Evolutionary conservation across 2,888 invertebrate species (phyloP).

Genomic region (Amiota minor): DNA sequence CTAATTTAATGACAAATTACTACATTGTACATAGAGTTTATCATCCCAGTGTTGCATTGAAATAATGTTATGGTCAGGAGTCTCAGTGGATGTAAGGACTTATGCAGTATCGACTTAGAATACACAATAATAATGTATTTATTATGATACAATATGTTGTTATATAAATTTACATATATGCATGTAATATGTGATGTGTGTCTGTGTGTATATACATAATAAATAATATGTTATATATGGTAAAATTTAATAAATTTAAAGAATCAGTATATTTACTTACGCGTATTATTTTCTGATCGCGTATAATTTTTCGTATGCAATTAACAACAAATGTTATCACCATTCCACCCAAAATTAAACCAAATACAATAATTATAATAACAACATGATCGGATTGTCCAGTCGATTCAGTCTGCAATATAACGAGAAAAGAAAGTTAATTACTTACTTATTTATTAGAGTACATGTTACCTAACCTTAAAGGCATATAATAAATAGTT

Average conservation of each 20-base stretch:
- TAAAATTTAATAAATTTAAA: not conserved
- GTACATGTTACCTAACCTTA: no score
- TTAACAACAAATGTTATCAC: constrained; percentile 91
- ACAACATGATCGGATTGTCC: constrained; percentile 82
- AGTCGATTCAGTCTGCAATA: constrained; percentile 59
- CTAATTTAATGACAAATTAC: no score
- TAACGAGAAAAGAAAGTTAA: constrained; percentile 20
- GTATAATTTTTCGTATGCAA: constrained; percentile 87
- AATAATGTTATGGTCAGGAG: no score
- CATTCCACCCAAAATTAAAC: constrained; percentile 89
- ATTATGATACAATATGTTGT: no score
- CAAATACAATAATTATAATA: constrained; percentile 90
- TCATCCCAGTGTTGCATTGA: no score
- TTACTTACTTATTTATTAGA: not conserved
- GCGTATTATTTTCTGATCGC: constrained; percentile 90
- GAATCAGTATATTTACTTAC: constrained; percentile 75
- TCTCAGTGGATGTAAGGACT: no score
- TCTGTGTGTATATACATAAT: no score
- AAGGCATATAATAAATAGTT: not conserved
- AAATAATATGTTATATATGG: no score
- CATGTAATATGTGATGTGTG: not conserved
- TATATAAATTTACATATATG: no score
- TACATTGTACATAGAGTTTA: no score
- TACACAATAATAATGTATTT: no score
- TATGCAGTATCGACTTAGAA: no score